Percentiles rank a stretch among this genome's conserved stretches.
Evolutionary conservation across 2,888 invertebrate species (phyloP).

Genomic region (Pollenia griseotomentosa): DNA sequence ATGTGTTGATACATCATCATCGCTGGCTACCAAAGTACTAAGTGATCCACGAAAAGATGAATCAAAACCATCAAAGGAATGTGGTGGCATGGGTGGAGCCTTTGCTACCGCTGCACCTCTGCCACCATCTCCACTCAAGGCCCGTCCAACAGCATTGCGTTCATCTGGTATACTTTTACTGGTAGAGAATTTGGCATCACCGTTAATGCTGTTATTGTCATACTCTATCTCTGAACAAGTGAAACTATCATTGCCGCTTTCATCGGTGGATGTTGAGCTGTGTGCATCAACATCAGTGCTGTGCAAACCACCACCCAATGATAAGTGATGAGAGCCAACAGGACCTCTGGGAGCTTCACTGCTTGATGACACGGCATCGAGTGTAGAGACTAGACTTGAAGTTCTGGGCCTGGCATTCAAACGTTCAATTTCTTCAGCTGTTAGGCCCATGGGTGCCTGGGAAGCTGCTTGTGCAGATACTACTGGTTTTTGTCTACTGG

Average conservation of each 20-base stretch:
- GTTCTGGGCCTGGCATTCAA: slow-evolving; percentile 94
- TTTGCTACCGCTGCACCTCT: slow-evolving; percentile 88
- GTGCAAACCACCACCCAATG: slow-evolving; percentile 87
- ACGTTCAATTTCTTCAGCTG: slow-evolving; percentile 96
- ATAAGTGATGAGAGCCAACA: slow-evolving; percentile 88
- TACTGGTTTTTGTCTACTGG: slow-evolving; percentile 90
- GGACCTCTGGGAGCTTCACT: slow-evolving; percentile 91
- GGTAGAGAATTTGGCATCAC: slow-evolving; percentile 89
- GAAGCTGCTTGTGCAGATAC: slow-evolving; percentile 89
- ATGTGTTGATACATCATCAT: slow-evolving; percentile 94
- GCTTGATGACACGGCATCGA: slow-evolving; percentile 97
- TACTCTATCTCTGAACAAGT: slow-evolving; percentile 99
- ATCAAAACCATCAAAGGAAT: slow-evolving; percentile 95
- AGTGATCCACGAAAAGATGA: slow-evolving; percentile 97
- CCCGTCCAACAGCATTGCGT: slow-evolving; percentile 86
- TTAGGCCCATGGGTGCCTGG: slow-evolving; percentile 92
- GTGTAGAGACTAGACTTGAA: slow-evolving; percentile 94
- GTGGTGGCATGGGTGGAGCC: slow-evolving; percentile 88
- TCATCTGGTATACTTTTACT: slow-evolving; percentile 87
- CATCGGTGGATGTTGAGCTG: slow-evolving; percentile 94
- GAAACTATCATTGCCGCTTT: slow-evolving; percentile 98
- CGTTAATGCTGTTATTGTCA: slow-evolving; percentile 93
- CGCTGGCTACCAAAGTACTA: slow-evolving; percentile 96
- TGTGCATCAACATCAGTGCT: slow-evolving; percentile 90
- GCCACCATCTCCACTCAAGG: slow-evolving; percentile 86